Conservation (phyloP, 2,113 vertebrate genomes). For the Cyphomyrus plagiostoma region DNA sequence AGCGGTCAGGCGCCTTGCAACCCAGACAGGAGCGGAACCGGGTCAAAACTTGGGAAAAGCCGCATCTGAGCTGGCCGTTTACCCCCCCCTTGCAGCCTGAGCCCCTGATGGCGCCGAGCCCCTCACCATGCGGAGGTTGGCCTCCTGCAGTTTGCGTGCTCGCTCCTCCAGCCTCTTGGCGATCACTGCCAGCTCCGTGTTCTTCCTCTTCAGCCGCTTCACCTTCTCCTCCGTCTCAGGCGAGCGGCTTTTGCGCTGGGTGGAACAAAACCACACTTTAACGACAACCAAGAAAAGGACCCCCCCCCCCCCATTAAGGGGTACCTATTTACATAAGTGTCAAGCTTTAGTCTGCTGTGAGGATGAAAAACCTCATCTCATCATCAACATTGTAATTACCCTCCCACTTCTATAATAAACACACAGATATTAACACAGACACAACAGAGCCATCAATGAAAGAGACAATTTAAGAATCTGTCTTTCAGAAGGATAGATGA, state of each 20-base stretch:
- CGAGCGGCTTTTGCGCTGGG: conserved; percentile 84
- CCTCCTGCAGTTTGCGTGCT: conserved; percentile 90
- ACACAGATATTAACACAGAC: not conserved
- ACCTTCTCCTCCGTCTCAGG: conserved; percentile 97
- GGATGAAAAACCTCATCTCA: not conserved
- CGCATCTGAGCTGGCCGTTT: too few species aligned
- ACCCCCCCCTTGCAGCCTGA: not conserved
- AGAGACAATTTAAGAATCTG: not conserved
- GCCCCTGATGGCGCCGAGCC: not conserved
- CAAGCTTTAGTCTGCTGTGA: not conserved
- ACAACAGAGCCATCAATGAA: not conserved
- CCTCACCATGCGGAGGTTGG: conserved; percentile 87
- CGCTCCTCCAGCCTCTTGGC: conserved; percentile 93
- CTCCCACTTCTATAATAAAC: not conserved
- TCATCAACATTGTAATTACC: not conserved
- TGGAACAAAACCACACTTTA: not conserved
- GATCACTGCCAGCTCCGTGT: conserved; percentile 87
- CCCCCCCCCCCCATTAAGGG: not conserved
- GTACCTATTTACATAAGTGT: not conserved
- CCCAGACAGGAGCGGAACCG: not conserved
- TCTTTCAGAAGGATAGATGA: not conserved
- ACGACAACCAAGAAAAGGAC: not conserved
- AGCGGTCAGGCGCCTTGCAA: not conserved
- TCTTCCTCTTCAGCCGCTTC: conserved; percentile 86
- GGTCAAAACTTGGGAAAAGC: not conserved